Conservation (phyloP, 1,140 invertebrate genomes). For the Drosophila sproati region DNA sequence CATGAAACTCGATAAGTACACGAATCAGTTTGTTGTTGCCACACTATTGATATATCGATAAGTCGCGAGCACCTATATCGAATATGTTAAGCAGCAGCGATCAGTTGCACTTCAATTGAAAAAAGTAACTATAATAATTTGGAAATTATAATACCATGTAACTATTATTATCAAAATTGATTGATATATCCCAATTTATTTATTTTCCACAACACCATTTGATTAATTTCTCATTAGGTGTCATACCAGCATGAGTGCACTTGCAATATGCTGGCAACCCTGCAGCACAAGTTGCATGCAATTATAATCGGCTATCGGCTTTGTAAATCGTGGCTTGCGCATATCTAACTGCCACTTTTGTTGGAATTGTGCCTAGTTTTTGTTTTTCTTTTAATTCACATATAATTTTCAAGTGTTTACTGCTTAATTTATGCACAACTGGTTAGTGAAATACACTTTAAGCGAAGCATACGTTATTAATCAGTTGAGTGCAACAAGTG, state of each 20-base stretch:
- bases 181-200: not conserved
- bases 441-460: not conserved
- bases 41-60: constrained; percentile 14
- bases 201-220: not conserved
- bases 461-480: not conserved
- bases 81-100: not conserved
- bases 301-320: constrained; percentile 24
- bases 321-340: constrained; percentile 58
- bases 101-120: not conserved
- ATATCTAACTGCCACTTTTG: constrained; percentile 47
- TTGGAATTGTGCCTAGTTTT: constrained; percentile 46
- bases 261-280: constrained; percentile 1
- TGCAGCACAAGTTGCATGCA: constrained; percentile 1
- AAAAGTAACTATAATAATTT: not conserved
- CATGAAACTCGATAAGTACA: constrained; percentile 21
- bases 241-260: not conserved
- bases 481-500: not conserved
- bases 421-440: constrained; percentile 27
- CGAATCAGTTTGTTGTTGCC: constrained; percentile 4
- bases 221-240: not conserved
- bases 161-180: not conserved
- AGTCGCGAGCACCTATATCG: not conserved
- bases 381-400: constrained; percentile 64
- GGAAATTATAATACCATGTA: too few species aligned
- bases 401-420: constrained; percentile 44